phyloP scores from a whole-genome alignment of 2,113 vertebrate genomes.

The Coptodon rendalli region DNA sequence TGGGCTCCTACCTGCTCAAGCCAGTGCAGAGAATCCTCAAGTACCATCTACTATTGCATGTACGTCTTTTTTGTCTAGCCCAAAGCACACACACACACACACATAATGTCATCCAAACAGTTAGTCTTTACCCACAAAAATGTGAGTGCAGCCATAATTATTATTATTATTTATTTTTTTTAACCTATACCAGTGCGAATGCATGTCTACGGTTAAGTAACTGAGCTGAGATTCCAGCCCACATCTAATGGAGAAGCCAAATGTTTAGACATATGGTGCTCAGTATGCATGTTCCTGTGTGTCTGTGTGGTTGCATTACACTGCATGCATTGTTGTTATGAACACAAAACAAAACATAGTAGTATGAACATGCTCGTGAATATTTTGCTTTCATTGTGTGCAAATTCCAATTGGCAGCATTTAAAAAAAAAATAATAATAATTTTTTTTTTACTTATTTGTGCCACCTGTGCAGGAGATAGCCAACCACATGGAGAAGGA shows the following conservation, averaged over 20 bases:
- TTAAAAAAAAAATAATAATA: neutral
- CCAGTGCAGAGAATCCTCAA: conserved; percentile 98
- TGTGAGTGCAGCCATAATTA: neutral
- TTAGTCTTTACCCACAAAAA: neutral
- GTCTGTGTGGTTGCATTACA: neutral
- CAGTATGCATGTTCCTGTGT: conserved; percentile 31
- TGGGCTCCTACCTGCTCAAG: conserved; percentile 97
- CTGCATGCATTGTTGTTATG: neutral
- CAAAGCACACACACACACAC: neutral
- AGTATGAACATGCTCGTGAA: neutral
- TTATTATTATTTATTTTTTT: neutral
- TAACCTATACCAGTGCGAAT: neutral
- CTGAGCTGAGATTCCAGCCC: neutral
- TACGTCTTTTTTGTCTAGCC: conserved; percentile 59
- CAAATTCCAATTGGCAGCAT: neutral
- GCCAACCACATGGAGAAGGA: conserved; percentile 95
- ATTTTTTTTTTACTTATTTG: neutral
- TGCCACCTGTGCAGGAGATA: conserved; percentile 81
- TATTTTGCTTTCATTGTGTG: neutral
- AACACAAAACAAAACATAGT: neutral
- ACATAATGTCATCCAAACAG: neutral
- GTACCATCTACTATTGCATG: conserved; percentile 94
- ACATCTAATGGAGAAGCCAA: conserved; percentile 29
- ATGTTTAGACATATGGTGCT: conserved; percentile 59
- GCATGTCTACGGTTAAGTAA: neutral